A percentile compares a stretch with the other conserved stretches of the same genome.
Evolutionary conservation across 1,140 invertebrate genomes (phyloP).

Genomic region (Neodiprion fabricii): DNA sequence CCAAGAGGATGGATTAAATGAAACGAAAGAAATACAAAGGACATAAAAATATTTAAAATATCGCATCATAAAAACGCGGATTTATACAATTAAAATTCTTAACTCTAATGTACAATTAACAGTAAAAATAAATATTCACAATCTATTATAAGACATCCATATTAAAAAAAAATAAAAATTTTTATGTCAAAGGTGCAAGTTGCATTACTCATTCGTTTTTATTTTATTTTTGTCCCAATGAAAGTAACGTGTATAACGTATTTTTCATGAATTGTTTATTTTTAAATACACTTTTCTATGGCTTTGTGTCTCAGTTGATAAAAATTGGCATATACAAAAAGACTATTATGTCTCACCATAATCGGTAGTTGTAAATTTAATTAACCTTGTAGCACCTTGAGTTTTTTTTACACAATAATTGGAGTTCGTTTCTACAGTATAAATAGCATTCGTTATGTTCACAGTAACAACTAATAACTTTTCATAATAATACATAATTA

Average conservation of each 20-base stretch:
- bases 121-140: slow-evolving; percentile 33
- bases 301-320: too few relatives aligned
- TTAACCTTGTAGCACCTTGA: slow-evolving; percentile 1
- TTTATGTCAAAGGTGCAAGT: slow-evolving; percentile 21
- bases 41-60: slow-evolving; percentile 49
- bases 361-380: background rate
- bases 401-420: background rate
- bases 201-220: slow-evolving; percentile 17
- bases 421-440: background rate
- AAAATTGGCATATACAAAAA: too few relatives aligned
- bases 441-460: slow-evolving; percentile 5
- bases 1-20: slow-evolving; percentile 29
- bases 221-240: slow-evolving; percentile 22
- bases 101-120: slow-evolving; percentile 22
- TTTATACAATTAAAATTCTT: slow-evolving; percentile 37
- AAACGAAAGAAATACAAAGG: slow-evolving; percentile 41
- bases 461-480: slow-evolving; percentile 1
- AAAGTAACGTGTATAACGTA: slow-evolving; percentile 20
- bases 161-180: slow-evolving; percentile 23
- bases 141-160: slow-evolving; percentile 13
- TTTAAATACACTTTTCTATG: background rate
- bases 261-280: slow-evolving; percentile 15
- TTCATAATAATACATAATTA: background rate
- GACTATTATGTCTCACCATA: too few relatives aligned
- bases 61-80: slow-evolving; percentile 40